Base-by-base conservation (phyloP, 1,140 invertebrate genomes). In the Drepana arcuata region DNA sequence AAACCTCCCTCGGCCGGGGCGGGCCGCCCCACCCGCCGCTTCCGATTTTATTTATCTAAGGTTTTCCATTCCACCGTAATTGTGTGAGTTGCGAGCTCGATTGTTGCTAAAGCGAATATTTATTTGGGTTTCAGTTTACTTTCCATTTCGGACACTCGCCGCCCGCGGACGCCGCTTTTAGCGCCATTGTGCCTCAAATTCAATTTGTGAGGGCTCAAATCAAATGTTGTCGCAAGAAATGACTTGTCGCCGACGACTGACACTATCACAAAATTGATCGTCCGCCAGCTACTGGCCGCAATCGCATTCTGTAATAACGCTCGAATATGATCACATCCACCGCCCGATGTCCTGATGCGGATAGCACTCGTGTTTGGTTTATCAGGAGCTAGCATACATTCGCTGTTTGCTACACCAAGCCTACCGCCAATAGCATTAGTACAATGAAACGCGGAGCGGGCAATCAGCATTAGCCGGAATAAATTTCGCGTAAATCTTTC, bases 51-150 rank as follows among this genome's bases (percentile, higher is more conserved):
- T 79, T 79, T 79, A 79, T 68, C 68, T 73, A 74, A 72, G 61
- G 72, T 77, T 79, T 79, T 79, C 70, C 70, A 77, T 77, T 69
- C 51, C 62, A 52, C 36, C 56, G 74, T 77, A 77, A 74, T 74
- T 74, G 74, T 74, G 70, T 70, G 64, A 72, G 73, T 67, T 72
- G 61, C 53, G 62, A 68, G 63, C 66, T 60, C 60, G 60, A 72
- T 78, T 69, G 68, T 77, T 65, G 68, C 71, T 63, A 72, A 62
- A 77, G 61, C 68, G 74, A 80, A 80, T 80, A 80, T 80, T 80
- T 77, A 80, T 80, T 77, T 65, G 75, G 65, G 64, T 60, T 55
- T 53, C 49, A 53, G 69, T 75, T 69, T 71, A 55, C 57, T 73
- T 70, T 71, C 57, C 60, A 70, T 74, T 68, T 54, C 41, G 44